These are phyloP conservation scores for Phaethon lepturus DNA, from an alignment of 2,113 vertebrate species.

Conservation along the genomic window DNA sequence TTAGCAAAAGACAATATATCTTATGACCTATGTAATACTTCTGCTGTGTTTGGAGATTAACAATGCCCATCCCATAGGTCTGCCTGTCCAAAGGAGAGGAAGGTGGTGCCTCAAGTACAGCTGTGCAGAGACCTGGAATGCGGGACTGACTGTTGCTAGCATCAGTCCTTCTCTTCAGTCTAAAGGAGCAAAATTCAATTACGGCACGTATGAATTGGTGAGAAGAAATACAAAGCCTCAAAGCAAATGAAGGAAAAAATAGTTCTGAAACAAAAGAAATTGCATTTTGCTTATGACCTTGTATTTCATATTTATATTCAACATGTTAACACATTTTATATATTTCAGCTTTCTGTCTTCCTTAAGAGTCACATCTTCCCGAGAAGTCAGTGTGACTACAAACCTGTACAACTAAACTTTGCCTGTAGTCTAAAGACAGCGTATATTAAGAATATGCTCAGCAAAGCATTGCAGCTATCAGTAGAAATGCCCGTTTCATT, in stretches of 20 bases:
- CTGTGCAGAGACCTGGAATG: not conserved
- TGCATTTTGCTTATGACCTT: not conserved
- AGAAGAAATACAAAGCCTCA: not conserved
- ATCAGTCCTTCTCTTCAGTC: not conserved
- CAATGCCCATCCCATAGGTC: not conserved
- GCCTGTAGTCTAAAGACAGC: not conserved
- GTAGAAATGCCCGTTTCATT: not conserved
- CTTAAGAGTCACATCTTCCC: not conserved
- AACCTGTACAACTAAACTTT: not conserved
- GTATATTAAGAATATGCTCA: not conserved
- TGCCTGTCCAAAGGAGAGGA: not conserved
- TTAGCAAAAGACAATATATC: not conserved
- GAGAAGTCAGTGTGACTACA: not conserved
- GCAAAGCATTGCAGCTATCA: not conserved
- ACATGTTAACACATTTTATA: accelerated
- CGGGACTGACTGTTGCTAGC: not conserved
- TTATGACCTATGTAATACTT: not conserved
- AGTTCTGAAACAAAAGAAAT: not conserved
- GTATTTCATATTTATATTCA: not conserved
- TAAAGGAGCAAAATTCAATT: not conserved
- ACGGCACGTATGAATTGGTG: not conserved
- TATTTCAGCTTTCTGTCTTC: not conserved
- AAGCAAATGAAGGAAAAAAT: not conserved
- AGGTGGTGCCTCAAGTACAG: not conserved
- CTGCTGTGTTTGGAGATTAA: not conserved